Percentiles rank a stretch among this genome's conserved stretches.
Conservation (phyloP, 2,113 vertebrate species). For the Hoplias malabaricus region DNA sequence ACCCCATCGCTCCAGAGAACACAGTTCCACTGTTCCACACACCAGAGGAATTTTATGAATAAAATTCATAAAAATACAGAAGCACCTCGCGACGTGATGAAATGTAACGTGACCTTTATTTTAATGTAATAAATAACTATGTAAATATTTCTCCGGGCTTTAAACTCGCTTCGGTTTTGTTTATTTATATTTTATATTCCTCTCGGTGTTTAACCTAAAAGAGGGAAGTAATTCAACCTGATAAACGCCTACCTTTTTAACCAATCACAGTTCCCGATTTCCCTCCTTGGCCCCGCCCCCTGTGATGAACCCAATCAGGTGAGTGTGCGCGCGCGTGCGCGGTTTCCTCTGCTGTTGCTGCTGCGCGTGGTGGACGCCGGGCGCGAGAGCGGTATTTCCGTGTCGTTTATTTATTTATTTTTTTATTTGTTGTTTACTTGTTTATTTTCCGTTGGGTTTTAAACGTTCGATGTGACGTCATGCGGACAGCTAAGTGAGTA, state of each 20-base stretch:
- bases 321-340: conserved; percentile 17
- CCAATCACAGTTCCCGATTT: conserved; percentile 53
- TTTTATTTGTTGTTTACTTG: not conserved
- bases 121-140: too few species aligned
- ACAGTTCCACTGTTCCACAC: too few species aligned
- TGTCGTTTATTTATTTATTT: not conserved
- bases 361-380: not conserved
- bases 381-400: not conserved
- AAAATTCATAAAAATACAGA: too few species aligned
- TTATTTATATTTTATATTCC: too few species aligned
- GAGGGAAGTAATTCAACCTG: too few species aligned
- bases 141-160: too few species aligned
- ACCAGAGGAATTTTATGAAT: too few species aligned
- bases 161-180: too few species aligned
- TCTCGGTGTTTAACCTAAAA: not conserved
- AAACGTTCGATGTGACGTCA: conserved; percentile 44
- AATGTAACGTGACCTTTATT: too few species aligned
- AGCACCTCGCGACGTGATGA: too few species aligned
- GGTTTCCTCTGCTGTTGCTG: conserved; percentile 38
- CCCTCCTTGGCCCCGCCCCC: conserved; percentile 45
- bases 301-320: conserved; percentile 52
- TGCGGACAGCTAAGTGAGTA: conserved; percentile 73
- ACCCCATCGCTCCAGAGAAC: too few species aligned
- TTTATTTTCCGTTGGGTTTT: conserved; percentile 16
- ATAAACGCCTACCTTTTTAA: conserved; percentile 10